phyloP scores from a whole-genome alignment of 2,113 vertebrate genomes.

The Glareola pratincola region DNA sequence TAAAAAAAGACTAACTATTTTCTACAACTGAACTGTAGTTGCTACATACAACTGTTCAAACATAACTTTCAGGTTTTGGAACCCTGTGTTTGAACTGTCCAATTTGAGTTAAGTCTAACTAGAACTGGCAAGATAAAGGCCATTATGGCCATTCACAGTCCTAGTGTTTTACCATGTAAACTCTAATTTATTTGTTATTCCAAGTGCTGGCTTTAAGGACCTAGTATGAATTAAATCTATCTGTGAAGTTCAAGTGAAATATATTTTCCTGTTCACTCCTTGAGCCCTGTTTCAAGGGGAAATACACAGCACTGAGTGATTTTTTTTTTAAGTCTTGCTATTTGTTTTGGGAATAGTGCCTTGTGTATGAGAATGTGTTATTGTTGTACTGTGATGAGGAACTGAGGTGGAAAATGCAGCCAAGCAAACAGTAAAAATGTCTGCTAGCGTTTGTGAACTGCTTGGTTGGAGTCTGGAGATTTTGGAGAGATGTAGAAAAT shows the following conservation, averaged over 20 bases:
- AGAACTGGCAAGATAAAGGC: background rate
- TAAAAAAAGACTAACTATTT: accelerated
- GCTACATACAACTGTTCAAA: background rate
- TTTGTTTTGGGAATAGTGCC: background rate
- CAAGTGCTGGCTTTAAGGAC: background rate
- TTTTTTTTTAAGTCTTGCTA: background rate
- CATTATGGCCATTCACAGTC: background rate
- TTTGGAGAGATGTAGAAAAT: background rate
- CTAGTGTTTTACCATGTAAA: background rate
- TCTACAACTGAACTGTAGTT: background rate
- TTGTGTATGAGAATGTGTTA: background rate
- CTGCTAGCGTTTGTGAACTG: background rate
- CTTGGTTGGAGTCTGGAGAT: background rate
- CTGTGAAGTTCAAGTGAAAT: background rate
- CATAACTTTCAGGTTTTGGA: background rate
- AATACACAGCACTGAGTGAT: background rate
- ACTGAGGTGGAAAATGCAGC: background rate
- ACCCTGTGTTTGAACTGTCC: accelerated
- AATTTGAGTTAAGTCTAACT: background rate
- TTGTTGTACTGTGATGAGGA: background rate
- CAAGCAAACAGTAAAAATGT: background rate
- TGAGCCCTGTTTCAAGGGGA: background rate
- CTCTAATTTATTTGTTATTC: background rate
- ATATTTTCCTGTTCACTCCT: background rate
- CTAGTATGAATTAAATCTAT: background rate